Evolutionary conservation across 2,888 invertebrate genomes (phyloP).

Genomic region (Apocheima hispidaria): DNA sequence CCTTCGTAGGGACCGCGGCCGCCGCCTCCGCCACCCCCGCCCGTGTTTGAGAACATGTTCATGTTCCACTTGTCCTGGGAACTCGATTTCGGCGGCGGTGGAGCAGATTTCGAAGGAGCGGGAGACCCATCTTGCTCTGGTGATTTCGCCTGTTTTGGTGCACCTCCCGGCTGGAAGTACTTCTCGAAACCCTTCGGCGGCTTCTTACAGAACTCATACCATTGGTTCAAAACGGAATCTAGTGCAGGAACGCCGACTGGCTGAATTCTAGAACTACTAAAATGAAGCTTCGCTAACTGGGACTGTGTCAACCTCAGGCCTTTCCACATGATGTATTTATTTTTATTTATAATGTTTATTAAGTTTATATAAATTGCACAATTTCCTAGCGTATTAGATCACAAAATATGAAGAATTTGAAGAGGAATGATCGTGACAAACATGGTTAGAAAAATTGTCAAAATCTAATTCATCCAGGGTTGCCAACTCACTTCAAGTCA

Average conservation of each 20-base stretch:
- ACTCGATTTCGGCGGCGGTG: conserved; percentile 74
- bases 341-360: conserved; percentile 57
- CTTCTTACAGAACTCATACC: conserved; percentile 89
- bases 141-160: conserved; percentile 77
- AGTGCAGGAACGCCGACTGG: conserved; percentile 82
- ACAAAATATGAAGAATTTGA: conserved; percentile 60
- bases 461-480: background rate
- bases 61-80: conserved; percentile 87
- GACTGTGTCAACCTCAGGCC: conserved; percentile 79
- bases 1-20: conserved; percentile 89
- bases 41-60: conserved; percentile 85
- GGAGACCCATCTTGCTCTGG: conserved; percentile 71
- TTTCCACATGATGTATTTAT: conserved; percentile 77
- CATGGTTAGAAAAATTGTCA: conserved; percentile 80
- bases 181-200: conserved; percentile 98
- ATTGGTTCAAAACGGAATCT: conserved; percentile 87
- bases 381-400: conserved; percentile 67
- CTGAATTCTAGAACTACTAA: conserved; percentile 75
- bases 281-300: conserved; percentile 78
- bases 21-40: conserved; percentile 78
- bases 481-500: no score
- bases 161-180: conserved; percentile 90
- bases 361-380: conserved; percentile 68
- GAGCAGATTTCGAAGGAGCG: conserved; percentile 73
- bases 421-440: conserved; percentile 69